Percentiles rank a stretch among this genome's conserved stretches.
Conservation (phyloP, 2,113 vertebrate species). For the Colaptes auratus region DNA sequence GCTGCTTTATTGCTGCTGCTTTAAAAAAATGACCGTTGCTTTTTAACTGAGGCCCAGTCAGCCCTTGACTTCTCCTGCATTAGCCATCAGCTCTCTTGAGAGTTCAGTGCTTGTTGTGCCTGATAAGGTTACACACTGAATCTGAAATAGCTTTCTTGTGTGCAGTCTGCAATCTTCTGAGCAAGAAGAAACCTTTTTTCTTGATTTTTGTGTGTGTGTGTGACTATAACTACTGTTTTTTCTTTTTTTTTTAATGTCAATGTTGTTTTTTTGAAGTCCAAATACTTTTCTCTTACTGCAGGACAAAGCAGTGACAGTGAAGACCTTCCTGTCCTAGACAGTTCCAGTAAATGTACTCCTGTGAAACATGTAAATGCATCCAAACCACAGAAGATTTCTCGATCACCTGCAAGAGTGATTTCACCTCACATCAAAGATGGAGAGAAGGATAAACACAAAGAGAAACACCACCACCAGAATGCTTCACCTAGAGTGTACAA, state of each 20-base stretch:
- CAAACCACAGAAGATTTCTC: slow-evolving; percentile 86
- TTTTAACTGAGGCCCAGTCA: neutral
- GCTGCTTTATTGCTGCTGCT: neutral
- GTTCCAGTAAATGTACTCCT: slow-evolving; percentile 85
- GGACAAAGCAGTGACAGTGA: slow-evolving; percentile 98
- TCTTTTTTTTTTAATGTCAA: neutral
- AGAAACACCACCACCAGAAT: slow-evolving; percentile 83
- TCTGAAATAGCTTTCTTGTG: neutral
- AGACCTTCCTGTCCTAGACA: slow-evolving; percentile 84
- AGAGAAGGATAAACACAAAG: slow-evolving; percentile 88
- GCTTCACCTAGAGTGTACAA: slow-evolving; percentile 90
- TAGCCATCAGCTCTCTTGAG: neutral
- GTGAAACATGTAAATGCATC: slow-evolving; percentile 81
- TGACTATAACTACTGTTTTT: neutral
- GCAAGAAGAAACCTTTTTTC: neutral
- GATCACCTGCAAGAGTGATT: slow-evolving; percentile 81
- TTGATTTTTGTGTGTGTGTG: neutral
- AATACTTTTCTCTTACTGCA: slow-evolving; percentile 54
- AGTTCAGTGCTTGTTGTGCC: neutral
- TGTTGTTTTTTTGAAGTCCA: neutral
- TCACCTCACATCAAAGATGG: slow-evolving; percentile 86
- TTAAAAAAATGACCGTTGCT: neutral
- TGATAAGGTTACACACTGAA: neutral
- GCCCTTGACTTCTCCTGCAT: neutral
- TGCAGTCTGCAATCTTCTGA: neutral